Conservation (phyloP, 2,113 vertebrate species). For the Microcebus tavaratra region DNA sequence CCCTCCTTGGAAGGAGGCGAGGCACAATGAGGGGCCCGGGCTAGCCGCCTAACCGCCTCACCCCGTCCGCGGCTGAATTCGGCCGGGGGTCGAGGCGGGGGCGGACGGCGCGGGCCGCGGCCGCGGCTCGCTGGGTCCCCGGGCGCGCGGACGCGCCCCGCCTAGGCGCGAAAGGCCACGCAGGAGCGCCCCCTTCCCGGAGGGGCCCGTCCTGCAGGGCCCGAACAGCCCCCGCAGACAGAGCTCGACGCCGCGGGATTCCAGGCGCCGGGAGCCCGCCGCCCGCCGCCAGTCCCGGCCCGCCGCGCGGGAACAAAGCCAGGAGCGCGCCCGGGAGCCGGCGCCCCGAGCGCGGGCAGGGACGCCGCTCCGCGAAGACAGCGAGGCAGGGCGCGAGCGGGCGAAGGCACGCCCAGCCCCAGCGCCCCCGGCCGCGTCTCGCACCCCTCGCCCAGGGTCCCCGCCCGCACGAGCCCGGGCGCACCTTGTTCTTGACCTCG, state of each 20-base stretch:
- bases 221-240: not conserved
- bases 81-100: not conserved
- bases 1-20: not conserved
- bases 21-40: slow-evolving; percentile 62
- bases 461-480: not conserved
- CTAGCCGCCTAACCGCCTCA: slow-evolving; percentile 31
- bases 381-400: not conserved
- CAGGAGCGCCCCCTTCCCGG: slow-evolving; percentile 62
- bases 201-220: slow-evolving; percentile 22
- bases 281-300: not conserved
- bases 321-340: not conserved
- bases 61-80: not conserved
- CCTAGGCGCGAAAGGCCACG: not conserved
- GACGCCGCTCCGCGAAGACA: too few relatives aligned
- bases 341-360: not conserved
- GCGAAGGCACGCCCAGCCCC: not conserved
- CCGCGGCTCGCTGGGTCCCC: not conserved
- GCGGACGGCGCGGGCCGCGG: not conserved
- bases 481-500: slow-evolving; percentile 95
- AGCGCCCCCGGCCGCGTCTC: not conserved
- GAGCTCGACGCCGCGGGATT: not conserved
- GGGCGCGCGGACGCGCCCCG: slow-evolving; percentile 23
- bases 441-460: not conserved
- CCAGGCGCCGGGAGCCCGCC: not conserved
- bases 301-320: slow-evolving; percentile 65